Percentiles rank a stretch among this genome's conserved stretches.
phyloP scores from a whole-genome alignment of 2,797 vertebrate genomes.

The Mionectes olivaceus region DNA sequence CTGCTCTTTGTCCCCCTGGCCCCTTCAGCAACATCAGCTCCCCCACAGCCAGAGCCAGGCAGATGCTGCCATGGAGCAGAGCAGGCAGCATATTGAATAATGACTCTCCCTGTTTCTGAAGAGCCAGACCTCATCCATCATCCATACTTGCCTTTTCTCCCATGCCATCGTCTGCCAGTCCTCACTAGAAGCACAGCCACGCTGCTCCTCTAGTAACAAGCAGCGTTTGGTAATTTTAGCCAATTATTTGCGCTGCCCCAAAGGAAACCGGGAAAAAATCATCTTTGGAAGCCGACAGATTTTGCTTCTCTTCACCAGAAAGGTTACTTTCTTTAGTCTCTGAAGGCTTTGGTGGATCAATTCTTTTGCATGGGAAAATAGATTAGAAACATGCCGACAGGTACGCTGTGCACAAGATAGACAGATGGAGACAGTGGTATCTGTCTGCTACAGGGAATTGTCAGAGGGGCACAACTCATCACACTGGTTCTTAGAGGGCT shows the following conservation, averaged over 20 bases:
- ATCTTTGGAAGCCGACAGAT: neutral
- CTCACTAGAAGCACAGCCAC: neutral
- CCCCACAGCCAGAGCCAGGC: neutral
- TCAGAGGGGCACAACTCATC: constrained; percentile 64
- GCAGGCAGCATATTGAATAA: neutral
- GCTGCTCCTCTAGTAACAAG: neutral
- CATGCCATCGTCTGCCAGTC: neutral
- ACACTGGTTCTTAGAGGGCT: constrained; percentile 53
- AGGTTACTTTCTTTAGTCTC: constrained; percentile 50
- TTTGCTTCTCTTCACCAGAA: constrained; percentile 49
- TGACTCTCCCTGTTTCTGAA: neutral
- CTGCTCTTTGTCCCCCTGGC: neutral
- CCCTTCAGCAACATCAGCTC: neutral
- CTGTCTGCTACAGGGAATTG: constrained; percentile 44
- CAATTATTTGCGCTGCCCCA: constrained; percentile 48
- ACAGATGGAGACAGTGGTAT: constrained; percentile 62
- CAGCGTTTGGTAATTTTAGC: neutral
- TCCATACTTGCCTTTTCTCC: neutral
- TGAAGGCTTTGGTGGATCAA: constrained; percentile 47
- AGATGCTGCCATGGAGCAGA: neutral
- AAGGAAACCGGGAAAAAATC: constrained; percentile 17
- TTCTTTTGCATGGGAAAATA: constrained; percentile 52
- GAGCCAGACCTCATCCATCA: neutral
- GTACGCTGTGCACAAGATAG: constrained; percentile 18
- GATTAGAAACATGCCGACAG: constrained; percentile 56